A percentile compares a stretch with the other conserved stretches of the same genome.
These are phyloP conservation scores for Monochamus saltuarius DNA, from an alignment of 1,140 invertebrate species.

Conservation along the genomic window DNA sequence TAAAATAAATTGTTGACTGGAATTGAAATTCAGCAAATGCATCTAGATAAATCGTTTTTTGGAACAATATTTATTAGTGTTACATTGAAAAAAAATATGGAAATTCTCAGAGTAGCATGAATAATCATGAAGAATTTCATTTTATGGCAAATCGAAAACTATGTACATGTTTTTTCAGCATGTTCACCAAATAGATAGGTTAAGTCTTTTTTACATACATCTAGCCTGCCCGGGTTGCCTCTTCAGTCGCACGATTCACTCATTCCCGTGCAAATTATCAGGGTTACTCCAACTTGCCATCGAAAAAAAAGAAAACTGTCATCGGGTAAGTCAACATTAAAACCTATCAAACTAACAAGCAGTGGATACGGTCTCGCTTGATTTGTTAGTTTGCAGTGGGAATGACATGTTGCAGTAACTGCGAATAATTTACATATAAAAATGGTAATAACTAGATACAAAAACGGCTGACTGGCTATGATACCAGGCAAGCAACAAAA, in stretches of 20 bases:
- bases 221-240: conserved; percentile 54
- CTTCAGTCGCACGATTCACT: conserved; percentile 48
- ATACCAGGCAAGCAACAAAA: conserved; percentile 44
- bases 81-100: conserved; percentile 5
- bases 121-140: neutral
- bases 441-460: conserved; percentile 42
- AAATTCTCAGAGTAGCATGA: neutral
- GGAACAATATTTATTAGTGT: neutral
- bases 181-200: conserved; percentile 14
- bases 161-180: conserved; percentile 16
- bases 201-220: conserved; percentile 42
- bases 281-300: conserved; percentile 23
- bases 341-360: no score
- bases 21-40: neutral
- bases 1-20: neutral
- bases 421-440: conserved; percentile 28
- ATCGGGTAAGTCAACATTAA: no score
- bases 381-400: no score
- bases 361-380: no score
- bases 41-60: neutral
- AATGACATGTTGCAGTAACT: conserved; percentile 2
- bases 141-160: neutral
- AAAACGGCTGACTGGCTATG: conserved; percentile 42
- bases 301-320: conserved; percentile 5
- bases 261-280: conserved; percentile 36